phyloP scores from a whole-genome alignment of 1,140 invertebrate species.

The Thaumetopoea pityocampa region DNA sequence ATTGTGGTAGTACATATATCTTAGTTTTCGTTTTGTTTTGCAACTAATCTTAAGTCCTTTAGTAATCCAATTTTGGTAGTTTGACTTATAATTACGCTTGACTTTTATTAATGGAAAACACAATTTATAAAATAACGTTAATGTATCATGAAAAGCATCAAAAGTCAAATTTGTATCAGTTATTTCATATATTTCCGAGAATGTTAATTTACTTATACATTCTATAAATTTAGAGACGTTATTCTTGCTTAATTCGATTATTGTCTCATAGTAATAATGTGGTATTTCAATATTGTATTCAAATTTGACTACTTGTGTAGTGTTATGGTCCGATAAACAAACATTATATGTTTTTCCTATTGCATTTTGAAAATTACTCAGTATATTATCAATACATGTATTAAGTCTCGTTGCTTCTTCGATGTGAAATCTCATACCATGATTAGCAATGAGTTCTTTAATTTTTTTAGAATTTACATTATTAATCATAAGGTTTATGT shows the following conservation, averaged over 20 bases:
- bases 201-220: background rate
- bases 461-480: too few relatives aligned
- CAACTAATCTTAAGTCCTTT: constrained; percentile 13
- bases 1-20: too few relatives aligned
- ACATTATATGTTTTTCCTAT: constrained; percentile 7
- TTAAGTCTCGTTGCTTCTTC: constrained; percentile 9
- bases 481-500: too few relatives aligned
- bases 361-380: constrained; percentile 12
- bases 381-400: constrained; percentile 15
- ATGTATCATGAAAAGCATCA: constrained; percentile 11
- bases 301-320: background rate
- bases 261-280: background rate
- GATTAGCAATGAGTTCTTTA: background rate
- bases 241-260: constrained; percentile 8
- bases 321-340: constrained; percentile 22
- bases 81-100: constrained; percentile 4
- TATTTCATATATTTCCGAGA: constrained; percentile 8
- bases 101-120: too few relatives aligned
- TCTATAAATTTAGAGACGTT: constrained; percentile 14
- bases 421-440: constrained; percentile 5
- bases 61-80: constrained; percentile 16
- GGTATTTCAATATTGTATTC: background rate
- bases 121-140: constrained; percentile 14
- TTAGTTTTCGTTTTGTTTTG: too few relatives aligned
- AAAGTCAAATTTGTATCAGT: constrained; percentile 14